These are phyloP conservation scores for Actinernus sp. DNA, from an alignment of 92 coral and sea anemone genomes.

Conservation along the genomic window DNA sequence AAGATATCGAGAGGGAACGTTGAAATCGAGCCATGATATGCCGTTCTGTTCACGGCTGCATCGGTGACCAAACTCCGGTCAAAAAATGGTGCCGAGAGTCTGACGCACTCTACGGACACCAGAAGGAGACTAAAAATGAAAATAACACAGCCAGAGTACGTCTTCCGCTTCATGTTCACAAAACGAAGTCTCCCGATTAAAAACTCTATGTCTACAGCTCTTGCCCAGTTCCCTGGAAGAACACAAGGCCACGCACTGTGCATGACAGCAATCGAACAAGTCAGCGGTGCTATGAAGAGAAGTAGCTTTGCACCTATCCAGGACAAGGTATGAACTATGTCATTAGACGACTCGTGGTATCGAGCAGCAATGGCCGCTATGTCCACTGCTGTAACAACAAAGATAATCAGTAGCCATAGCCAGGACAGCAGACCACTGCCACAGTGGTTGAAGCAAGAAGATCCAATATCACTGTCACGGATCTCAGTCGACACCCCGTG, in stretches of 20 bases:
- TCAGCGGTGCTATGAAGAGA: slow-evolving; percentile 72
- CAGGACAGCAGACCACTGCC: slow-evolving; percentile 79
- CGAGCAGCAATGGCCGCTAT: slow-evolving; percentile 33
- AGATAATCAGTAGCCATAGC: slow-evolving; percentile 72
- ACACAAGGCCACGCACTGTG: slow-evolving; percentile 62
- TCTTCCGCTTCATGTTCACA: slow-evolving; percentile 73
- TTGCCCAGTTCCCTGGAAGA: slow-evolving; percentile 79
- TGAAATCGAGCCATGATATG: slow-evolving; percentile 13
- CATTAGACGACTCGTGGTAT: slow-evolving; percentile 26
- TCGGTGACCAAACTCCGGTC: slow-evolving; percentile 63
- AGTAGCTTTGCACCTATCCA: slow-evolving; percentile 76
- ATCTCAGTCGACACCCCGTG: slow-evolving; percentile 68
- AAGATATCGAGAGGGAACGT: slow-evolving; percentile 60
- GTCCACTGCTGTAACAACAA: slow-evolving; percentile 52
- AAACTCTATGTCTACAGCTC: slow-evolving; percentile 79
- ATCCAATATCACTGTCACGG: slow-evolving; percentile 80
- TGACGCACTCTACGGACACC: slow-evolving; percentile 43
- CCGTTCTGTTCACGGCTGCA: slow-evolving; percentile 37
- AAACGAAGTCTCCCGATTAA: slow-evolving; percentile 71
- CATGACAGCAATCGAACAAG: slow-evolving; percentile 64
- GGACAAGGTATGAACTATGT: slow-evolving; percentile 70
- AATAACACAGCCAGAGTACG: slow-evolving; percentile 60
- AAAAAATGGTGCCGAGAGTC: slow-evolving; percentile 71
- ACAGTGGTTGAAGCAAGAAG: slow-evolving; percentile 78
- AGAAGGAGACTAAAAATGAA: slow-evolving; percentile 41